These are phyloP conservation scores for Magallana nippona DNA, from an alignment of 2,888 invertebrate species.

Conservation along the genomic window DNA sequence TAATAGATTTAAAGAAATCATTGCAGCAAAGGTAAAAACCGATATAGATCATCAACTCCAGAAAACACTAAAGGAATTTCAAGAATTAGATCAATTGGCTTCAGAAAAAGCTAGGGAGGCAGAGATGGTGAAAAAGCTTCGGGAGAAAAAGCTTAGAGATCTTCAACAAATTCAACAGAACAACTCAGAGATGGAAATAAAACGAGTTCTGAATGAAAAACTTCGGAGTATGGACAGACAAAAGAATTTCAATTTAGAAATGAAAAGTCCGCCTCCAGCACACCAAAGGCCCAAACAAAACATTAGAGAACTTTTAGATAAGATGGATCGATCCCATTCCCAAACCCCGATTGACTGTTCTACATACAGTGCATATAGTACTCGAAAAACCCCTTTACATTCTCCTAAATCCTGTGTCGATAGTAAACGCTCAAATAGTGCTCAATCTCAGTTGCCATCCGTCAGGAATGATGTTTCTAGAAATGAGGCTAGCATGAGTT, in stretches of 20 bases:
- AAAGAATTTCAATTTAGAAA: not conserved
- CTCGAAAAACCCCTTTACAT: conserved; percentile 40
- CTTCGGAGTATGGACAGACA: not conserved
- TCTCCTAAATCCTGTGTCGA: conserved; percentile 25
- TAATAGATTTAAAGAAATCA: conserved; percentile 1
- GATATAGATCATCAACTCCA: not conserved
- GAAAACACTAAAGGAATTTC: conserved; percentile 26
- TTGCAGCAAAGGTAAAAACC: not conserved
- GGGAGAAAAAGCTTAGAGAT: conserved; percentile 35
- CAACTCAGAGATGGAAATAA: not conserved
- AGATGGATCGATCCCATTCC: conserved; percentile 43
- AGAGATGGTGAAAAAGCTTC: not conserved
- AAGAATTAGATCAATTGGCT: conserved; percentile 25
- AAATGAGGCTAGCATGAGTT: not conserved
- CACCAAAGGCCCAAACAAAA: conserved; percentile 48
- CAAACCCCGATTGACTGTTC: conserved; percentile 43
- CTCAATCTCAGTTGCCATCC: not conserved
- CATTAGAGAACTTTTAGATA: conserved; percentile 50
- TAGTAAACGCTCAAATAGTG: not conserved
- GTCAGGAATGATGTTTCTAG: not conserved
- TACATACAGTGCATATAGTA: conserved; percentile 50
- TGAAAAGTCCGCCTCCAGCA: conserved; percentile 47
- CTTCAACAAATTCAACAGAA: conserved; percentile 31
- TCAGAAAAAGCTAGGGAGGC: conserved; percentile 11
- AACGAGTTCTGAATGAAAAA: conserved; percentile 1